A percentile compares a stretch with the other conserved stretches of the same genome.
These are phyloP conservation scores for Caenorhabditis brenneri DNA, from an alignment of 1,140 invertebrate genomes.

Conservation along the genomic window DNA sequence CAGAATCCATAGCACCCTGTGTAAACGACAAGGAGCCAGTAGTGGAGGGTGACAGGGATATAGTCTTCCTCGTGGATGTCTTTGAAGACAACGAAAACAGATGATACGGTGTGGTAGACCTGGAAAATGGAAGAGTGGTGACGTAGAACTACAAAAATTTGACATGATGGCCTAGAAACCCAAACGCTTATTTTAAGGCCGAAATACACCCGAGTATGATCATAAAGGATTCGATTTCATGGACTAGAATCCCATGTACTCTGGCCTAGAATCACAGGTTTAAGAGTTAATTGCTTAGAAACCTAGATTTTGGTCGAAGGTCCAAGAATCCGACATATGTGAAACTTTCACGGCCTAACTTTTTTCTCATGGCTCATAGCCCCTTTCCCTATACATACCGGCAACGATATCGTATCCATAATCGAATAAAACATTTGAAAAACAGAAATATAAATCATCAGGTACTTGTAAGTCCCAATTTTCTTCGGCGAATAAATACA, in stretches of 20 bases:
- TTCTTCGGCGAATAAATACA: not conserved
- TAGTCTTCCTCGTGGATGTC: not conserved
- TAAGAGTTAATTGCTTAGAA: too few species aligned
- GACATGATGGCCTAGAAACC: too few species aligned
- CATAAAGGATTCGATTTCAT: too few species aligned
- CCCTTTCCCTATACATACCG: not conserved
- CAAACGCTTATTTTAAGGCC: too few species aligned
- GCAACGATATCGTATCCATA: not conserved
- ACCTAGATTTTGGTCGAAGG: too few species aligned
- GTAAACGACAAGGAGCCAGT: not conserved
- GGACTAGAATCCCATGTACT: too few species aligned
- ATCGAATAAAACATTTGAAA: constrained; percentile 20
- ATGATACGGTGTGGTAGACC: not conserved
- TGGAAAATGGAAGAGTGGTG: too few species aligned
- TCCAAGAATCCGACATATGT: too few species aligned
- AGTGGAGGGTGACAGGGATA: not conserved
- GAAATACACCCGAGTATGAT: too few species aligned
- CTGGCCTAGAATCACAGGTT: too few species aligned
- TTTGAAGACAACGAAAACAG: not conserved
- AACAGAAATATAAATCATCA: not conserved
- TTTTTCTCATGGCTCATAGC: too few species aligned
- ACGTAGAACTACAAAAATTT: not conserved
- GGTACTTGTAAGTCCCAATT: not conserved
- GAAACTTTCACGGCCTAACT: too few species aligned
- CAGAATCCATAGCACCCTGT: not conserved